Conservation (phyloP, 1,140 invertebrate species). For the Formica exsecta region DNA sequence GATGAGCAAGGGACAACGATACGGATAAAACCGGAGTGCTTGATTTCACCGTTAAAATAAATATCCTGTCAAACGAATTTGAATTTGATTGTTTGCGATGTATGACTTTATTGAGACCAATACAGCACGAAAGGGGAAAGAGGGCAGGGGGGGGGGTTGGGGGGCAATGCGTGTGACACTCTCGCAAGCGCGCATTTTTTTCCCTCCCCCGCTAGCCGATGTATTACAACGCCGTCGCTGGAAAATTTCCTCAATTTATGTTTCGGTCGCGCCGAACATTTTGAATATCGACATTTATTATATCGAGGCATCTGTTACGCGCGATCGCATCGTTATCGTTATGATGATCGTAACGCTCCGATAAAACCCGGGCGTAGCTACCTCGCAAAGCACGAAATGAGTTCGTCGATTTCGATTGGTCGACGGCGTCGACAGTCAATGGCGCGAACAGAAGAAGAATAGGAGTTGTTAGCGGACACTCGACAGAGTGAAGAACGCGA, state of each 20-base stretch:
- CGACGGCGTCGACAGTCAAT: constrained; percentile 15
- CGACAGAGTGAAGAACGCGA: constrained; percentile 10
- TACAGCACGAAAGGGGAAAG: neutral
- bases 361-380: constrained; percentile 26
- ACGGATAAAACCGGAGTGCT: constrained; percentile 46
- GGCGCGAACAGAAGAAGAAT: constrained; percentile 33
- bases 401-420: constrained; percentile 17
- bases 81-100: constrained; percentile 60
- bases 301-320: constrained; percentile 58
- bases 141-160: too few species aligned
- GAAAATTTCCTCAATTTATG: constrained; percentile 59
- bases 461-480: constrained; percentile 44
- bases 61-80: constrained; percentile 50
- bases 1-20: constrained; percentile 55
- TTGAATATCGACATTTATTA: constrained; percentile 62
- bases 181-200: constrained; percentile 14
- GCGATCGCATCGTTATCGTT: constrained; percentile 27
- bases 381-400: constrained; percentile 33
- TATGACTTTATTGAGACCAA: constrained; percentile 59
- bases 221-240: constrained; percentile 41
- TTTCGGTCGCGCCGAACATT: constrained; percentile 44
- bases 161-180: constrained; percentile 1
- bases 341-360: constrained; percentile 39
- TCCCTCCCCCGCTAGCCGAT: neutral
- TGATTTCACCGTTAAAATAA: constrained; percentile 59